These are phyloP conservation scores for Anolis sagrei DNA, from an alignment of 2,113 vertebrate genomes.

Conservation along the genomic window DNA sequence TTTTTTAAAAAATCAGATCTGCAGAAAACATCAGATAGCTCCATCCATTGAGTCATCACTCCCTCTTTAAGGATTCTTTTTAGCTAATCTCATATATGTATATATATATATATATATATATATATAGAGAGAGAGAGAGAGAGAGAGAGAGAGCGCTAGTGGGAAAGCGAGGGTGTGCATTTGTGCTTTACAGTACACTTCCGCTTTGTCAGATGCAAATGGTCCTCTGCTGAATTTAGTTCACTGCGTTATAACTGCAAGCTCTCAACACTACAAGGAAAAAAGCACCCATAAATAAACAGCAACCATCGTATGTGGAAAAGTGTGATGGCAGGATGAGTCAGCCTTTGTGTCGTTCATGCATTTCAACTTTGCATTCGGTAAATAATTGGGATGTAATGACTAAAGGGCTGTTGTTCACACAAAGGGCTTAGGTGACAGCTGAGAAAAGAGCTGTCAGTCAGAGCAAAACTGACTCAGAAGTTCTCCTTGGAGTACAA, in stretches of 20 bases:
- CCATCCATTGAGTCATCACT: background rate
- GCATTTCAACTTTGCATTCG: conserved; percentile 49
- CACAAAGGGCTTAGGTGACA: conserved; percentile 45
- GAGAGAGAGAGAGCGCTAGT: conserved; percentile 8
- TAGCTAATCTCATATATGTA: too few relatives aligned
- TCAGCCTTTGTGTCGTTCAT: conserved; percentile 35
- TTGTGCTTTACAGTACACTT: conserved; percentile 39
- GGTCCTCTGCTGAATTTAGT: conserved; percentile 76
- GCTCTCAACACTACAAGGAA: conserved; percentile 3
- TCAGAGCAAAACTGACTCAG: conserved; percentile 59
- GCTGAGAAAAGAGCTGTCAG: conserved; percentile 43
- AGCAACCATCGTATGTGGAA: conserved; percentile 21
- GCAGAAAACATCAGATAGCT: background rate
- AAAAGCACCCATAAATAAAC: background rate
- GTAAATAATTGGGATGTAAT: conserved; percentile 30
- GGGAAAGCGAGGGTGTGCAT: conserved; percentile 36
- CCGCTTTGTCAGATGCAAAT: conserved; percentile 64
- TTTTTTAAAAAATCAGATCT: background rate
- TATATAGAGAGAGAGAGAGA: too few relatives aligned
- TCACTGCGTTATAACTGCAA: conserved; percentile 42
- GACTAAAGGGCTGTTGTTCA: conserved; percentile 36
- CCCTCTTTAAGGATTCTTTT: too few relatives aligned
- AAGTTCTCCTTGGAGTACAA: conserved; percentile 39
- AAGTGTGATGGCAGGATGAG: conserved; percentile 58
- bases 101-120: too few relatives aligned